Conservation (phyloP, 2,888 invertebrate species). For the Alloplasta piceator region DNA sequence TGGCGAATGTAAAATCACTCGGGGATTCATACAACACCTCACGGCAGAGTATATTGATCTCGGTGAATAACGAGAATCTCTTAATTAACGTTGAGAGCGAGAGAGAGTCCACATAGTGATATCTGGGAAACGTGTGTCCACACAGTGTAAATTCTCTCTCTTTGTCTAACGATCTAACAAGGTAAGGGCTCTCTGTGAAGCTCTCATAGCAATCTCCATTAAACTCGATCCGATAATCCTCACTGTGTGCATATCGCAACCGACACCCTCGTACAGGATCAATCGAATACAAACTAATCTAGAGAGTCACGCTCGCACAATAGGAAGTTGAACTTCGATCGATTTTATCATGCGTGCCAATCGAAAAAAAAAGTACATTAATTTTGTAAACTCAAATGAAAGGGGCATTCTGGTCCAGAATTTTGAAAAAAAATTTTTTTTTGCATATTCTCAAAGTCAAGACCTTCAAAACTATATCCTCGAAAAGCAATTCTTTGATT, state of each 20-base stretch:
- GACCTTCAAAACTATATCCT: no score
- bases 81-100: conserved; percentile 10
- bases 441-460: no score
- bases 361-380: no score
- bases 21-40: neutral
- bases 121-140: conserved; percentile 24
- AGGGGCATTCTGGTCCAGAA: no score
- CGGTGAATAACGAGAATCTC: neutral
- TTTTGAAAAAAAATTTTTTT: no score
- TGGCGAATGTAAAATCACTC: neutral
- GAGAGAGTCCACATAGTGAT: neutral
- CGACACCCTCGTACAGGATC: neutral
- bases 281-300: no score
- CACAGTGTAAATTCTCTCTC: conserved; percentile 20
- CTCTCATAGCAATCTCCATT: neutral
- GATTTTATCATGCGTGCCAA: no score
- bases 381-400: no score
- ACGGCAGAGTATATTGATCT: neutral
- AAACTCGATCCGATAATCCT: neutral
- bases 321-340: no score
- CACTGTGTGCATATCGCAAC: neutral
- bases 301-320: no score
- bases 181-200: neutral
- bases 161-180: neutral
- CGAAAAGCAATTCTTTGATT: no score